These are phyloP conservation scores for Achroia grisella DNA, from an alignment of 1,140 invertebrate species.

Conservation along the genomic window DNA sequence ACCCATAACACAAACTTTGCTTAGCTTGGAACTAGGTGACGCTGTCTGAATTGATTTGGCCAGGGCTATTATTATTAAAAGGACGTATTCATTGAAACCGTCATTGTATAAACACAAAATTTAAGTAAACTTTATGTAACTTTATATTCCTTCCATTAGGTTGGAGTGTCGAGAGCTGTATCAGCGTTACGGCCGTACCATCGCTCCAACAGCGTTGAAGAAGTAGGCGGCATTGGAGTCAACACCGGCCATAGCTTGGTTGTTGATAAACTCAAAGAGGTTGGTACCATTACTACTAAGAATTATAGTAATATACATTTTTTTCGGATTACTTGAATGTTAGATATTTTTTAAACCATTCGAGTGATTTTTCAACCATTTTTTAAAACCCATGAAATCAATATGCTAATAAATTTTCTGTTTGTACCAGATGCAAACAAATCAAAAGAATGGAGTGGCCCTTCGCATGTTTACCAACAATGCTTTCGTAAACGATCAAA, in stretches of 20 bases:
- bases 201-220: conserved; percentile 64
- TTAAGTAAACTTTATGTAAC: no score
- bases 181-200: conserved; percentile 75
- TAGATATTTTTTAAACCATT: no score
- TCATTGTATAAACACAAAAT: no score
- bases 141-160: conserved; percentile 32
- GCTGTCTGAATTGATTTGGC: no score
- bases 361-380: no score
- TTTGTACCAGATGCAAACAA: conserved; percentile 11
- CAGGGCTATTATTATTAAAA: no score
- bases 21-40: no score
- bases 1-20: no score
- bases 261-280: conserved; percentile 62
- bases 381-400: neutral
- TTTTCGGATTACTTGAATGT: no score
- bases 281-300: conserved; percentile 9
- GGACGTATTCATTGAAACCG: no score
- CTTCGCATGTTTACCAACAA: conserved; percentile 42
- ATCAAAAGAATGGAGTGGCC: conserved; percentile 23
- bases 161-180: conserved; percentile 76
- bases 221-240: conserved; percentile 68
- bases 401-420: neutral
- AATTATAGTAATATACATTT: no score
- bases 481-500: conserved; percentile 26
- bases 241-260: conserved; percentile 74